These are phyloP conservation scores for Macrobrachium rosenbergii DNA, from an alignment of 1,140 invertebrate species.

Conservation along the genomic window DNA sequence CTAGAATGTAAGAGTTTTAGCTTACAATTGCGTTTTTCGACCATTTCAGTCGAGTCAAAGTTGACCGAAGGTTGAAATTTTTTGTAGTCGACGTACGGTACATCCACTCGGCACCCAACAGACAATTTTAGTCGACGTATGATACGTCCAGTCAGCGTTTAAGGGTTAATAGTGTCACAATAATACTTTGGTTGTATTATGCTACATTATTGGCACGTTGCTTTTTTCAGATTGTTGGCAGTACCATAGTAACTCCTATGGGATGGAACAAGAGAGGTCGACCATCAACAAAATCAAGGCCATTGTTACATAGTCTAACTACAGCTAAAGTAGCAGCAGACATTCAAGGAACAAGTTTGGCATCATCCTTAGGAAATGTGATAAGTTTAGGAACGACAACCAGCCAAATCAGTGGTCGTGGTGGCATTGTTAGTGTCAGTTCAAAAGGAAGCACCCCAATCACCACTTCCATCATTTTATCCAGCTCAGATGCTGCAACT, in stretches of 20 bases:
- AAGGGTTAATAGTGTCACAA: too few relatives aligned
- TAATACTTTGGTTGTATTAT: neutral
- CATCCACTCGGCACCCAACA: too few relatives aligned
- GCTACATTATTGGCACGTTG: neutral
- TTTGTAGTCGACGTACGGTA: too few relatives aligned
- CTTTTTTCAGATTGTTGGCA: slow-evolving; percentile 32
- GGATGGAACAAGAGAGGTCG: slow-evolving; percentile 51
- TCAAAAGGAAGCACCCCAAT: too few relatives aligned
- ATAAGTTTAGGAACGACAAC: neutral
- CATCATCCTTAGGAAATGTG: neutral
- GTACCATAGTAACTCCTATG: slow-evolving; percentile 51
- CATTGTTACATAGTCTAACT: neutral
- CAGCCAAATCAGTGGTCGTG: neutral
- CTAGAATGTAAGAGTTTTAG: too few relatives aligned
- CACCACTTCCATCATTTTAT: too few relatives aligned
- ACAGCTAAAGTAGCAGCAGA: slow-evolving; percentile 6
- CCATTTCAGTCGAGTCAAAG: too few relatives aligned
- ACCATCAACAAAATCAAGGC: slow-evolving; percentile 26
- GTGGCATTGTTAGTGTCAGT: neutral
- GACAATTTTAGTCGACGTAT: too few relatives aligned
- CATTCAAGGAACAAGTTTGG: neutral
- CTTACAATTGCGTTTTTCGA: too few relatives aligned
- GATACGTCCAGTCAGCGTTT: too few relatives aligned
- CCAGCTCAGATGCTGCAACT: too few relatives aligned
- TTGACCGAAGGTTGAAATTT: too few relatives aligned